A percentile compares a stretch with the other conserved stretches of the same genome.
These are phyloP conservation scores for Labeo calbasu DNA, from an alignment of 2,797 vertebrate species.

Conservation along the genomic window DNA sequence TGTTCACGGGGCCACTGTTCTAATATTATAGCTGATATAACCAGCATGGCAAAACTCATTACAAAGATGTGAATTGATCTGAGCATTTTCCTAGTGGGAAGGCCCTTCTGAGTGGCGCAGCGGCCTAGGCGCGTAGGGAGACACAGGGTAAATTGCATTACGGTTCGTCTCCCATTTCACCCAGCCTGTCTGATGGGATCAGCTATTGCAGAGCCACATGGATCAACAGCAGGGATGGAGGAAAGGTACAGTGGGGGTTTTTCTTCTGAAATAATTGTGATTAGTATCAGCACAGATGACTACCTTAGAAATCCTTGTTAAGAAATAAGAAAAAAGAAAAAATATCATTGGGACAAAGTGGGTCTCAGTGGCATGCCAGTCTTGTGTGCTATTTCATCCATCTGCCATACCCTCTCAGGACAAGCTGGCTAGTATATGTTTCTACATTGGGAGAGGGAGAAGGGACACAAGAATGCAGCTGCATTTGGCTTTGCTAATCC, in stretches of 20 bases:
- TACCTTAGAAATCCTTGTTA: background rate
- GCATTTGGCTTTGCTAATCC: slow-evolving; percentile 68
- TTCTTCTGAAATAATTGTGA: slow-evolving; percentile 1
- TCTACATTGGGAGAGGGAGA: slow-evolving; percentile 37
- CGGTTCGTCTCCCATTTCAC: slow-evolving; percentile 67
- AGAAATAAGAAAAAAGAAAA: background rate
- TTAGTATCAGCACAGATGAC: background rate
- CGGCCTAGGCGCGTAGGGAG: slow-evolving; percentile 59
- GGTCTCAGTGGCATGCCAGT: slow-evolving; percentile 15
- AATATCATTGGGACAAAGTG: slow-evolving; percentile 48
- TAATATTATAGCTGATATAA: slow-evolving; percentile 66
- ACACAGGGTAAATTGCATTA: slow-evolving; percentile 69
- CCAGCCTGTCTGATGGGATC: slow-evolving; percentile 69
- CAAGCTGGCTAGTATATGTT: slow-evolving; percentile 45
- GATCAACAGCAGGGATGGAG: slow-evolving; percentile 55
- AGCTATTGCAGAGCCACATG: slow-evolving; percentile 60
- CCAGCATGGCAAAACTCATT: slow-evolving; percentile 68
- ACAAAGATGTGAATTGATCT: slow-evolving; percentile 67
- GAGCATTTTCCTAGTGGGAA: slow-evolving; percentile 69
- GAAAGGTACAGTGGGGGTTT: background rate
- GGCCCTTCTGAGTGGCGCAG: slow-evolving; percentile 56
- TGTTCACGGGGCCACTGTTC: slow-evolving; percentile 56
- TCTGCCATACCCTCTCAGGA: slow-evolving; percentile 60
- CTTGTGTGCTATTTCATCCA: slow-evolving; percentile 54
- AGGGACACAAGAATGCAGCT: slow-evolving; percentile 65